Evolutionary conservation across 2,888 invertebrate genomes (phyloP), one percentile per base, ranked within the genome.

Genomic region (Phortica magna): DNA sequence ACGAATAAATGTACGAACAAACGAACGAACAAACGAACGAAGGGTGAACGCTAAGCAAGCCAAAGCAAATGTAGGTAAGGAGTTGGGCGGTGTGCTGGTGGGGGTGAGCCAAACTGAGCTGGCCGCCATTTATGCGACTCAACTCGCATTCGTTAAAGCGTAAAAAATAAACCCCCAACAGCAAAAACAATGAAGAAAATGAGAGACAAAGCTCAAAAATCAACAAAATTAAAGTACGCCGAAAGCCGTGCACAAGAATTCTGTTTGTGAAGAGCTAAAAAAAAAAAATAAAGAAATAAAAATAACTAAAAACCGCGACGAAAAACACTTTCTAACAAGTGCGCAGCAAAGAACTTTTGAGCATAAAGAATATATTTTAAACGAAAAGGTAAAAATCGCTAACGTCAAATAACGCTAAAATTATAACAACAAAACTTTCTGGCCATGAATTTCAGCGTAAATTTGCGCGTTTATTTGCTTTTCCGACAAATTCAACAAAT

Each of bases 131-230:
- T 86, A 83, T 84, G 86, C 88, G 89, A 84, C 86, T 88, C 88
- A 84, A 88, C 88, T 86, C 81, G 81, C 87, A 86, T 86, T 88
- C 86, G 83, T 83, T 84, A 88, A 87, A 86, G 86, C 89, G 88
- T 84, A 81, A 84, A 89, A 67, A 85, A 89, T 82, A 84, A 88
- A 86, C 81, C 82, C 81, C 82, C 59, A 73, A 41, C 22, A 14
- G 71, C 65, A 75, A 57, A 73, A 65, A 71, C 68, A 57, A 73
- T 59, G 42, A 43, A 43, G n/a, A 1, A 64, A n/a, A 53, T 77
- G 55, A 67, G 43, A 7, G 43, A 7, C 17, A 31, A 70, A 84
- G 86, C 89, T 88, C 82, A 85, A 86, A 88, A 86, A 77, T 84
- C 86, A 88, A 88, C 85, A 88, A 83, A 82, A 84, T 86, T 88